Evolutionary conservation across 2,113 vertebrate species (phyloP), one percentile per base, ranked within the genome.

Genomic region (Taxidea taxus): DNA sequence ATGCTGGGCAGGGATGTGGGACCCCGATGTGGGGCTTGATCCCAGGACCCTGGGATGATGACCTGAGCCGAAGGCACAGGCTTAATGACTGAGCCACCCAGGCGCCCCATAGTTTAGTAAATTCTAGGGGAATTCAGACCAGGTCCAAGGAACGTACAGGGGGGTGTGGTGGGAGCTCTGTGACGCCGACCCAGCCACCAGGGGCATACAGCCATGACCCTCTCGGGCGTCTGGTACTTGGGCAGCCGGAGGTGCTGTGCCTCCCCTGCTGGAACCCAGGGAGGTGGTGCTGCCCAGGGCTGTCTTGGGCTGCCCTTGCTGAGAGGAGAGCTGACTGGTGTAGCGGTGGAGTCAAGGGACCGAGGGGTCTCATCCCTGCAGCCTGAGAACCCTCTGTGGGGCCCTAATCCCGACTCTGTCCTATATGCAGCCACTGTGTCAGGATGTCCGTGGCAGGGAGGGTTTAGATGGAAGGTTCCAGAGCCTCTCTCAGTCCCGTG

Each of bases 261-360:
- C 64, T 16, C 31, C 14, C 6, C 13, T 34, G 64, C 31, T 66
- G 31, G 31, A 66, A 31, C 31, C 64, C 64, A 16, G 34, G 64
- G 64, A 66, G 14, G 31, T 15, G 31, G 31, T 66, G 64, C 64
- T 66, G 29, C 34, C 44, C 27, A 66, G 29, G 6, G 81, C 51
- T 2, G 0, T 29, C 54, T 18, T 56, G 2, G 0, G 12, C 6
- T 51, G 34, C n/a, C 27, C 2, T 37, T 34, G 68, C 49, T 18
- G 23, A 51, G n/a, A 72, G 72, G n/a, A 15, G 47, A 8, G 11
- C 0, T 6, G 74, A 58, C 37, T 9, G 0, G 34, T 29, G 37
- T 1, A 7, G 1, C 18, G 80, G 8, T 4, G 27, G 15, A 34
- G 75, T 25, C 44, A 3, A 9, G 42, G n/a, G 44, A 56, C 37